phyloP scores from a whole-genome alignment of 1,140 invertebrate species.

The Spodoptera litura region DNA sequence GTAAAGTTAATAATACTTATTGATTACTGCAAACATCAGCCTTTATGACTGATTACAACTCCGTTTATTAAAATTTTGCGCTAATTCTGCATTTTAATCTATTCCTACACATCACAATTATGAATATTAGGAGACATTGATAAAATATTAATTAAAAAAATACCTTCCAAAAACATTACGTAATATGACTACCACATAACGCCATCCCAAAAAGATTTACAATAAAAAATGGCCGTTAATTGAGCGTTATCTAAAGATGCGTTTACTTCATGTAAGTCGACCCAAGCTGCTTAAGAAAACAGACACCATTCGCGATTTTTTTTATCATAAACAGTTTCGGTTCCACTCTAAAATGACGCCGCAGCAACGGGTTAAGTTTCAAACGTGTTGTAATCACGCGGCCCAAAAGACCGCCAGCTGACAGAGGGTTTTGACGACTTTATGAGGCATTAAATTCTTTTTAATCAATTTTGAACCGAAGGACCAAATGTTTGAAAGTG shows the following conservation, averaged over 20 bases:
- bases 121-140: too few relatives aligned
- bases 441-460: neutral
- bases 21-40: neutral
- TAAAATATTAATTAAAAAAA: neutral
- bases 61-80: too few relatives aligned
- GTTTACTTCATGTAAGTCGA: conserved; percentile 63
- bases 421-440: conserved; percentile 9
- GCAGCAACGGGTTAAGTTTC: conserved; percentile 67
- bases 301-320: conserved; percentile 66
- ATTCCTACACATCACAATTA: too few relatives aligned
- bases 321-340: conserved; percentile 71
- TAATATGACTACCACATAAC: conserved; percentile 47
- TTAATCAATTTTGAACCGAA: too few relatives aligned
- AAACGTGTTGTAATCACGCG: conserved; percentile 56
- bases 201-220: conserved; percentile 52
- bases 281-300: conserved; percentile 63
- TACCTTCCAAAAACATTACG: neutral
- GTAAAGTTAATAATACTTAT: conserved; percentile 11
- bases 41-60: too few relatives aligned
- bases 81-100: too few relatives aligned
- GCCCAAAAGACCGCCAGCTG: conserved; percentile 28
- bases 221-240: conserved; percentile 61
- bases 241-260: conserved; percentile 68
- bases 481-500: too few relatives aligned
- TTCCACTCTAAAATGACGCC: conserved; percentile 58